These are phyloP conservation scores for Hemiscyllium ocellatum DNA, from an alignment of 2,113 vertebrate genomes.

Conservation along the genomic window DNA sequence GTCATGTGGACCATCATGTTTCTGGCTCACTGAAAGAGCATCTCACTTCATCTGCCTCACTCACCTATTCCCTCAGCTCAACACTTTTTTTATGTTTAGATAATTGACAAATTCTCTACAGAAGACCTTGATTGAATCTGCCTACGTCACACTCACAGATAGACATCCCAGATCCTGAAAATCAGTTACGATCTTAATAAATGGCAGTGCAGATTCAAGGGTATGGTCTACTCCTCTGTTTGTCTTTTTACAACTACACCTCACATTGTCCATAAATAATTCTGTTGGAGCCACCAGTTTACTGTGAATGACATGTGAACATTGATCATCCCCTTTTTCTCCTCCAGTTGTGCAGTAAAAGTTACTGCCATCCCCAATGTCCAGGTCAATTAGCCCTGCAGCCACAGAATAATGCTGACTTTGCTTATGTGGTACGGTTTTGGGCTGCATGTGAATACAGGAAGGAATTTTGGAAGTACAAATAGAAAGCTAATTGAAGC, in stretches of 20 bases:
- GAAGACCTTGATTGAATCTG: too few relatives aligned
- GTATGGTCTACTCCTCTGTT: neutral
- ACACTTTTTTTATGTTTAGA: too few relatives aligned
- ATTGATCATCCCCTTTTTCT: neutral
- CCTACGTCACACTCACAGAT: too few relatives aligned
- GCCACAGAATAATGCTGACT: neutral
- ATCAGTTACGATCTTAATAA: neutral
- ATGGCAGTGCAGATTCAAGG: neutral
- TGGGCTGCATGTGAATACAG: neutral
- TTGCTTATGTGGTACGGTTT: neutral
- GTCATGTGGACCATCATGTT: too few relatives aligned
- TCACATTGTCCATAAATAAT: neutral
- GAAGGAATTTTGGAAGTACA: neutral
- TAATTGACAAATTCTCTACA: too few relatives aligned
- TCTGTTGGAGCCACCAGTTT: neutral
- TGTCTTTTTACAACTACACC: neutral
- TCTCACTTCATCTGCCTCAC: too few relatives aligned
- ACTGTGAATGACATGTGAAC: neutral
- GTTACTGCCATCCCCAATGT: neutral
- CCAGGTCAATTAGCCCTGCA: neutral
- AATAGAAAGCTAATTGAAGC: neutral
- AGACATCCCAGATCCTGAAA: neutral
- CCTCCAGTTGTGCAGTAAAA: neutral
- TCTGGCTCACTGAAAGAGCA: too few relatives aligned
- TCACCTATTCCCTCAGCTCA: too few relatives aligned